phyloP scores from a whole-genome alignment of 1,140 invertebrate species.

The fruit fly (Drosophila melanogaster) region Release_6_plus_ISO1_MT NC_004354.4:4626501-4627000 shows the following conservation, averaged over 20 bases:
- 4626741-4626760: slow-evolving; percentile 57
- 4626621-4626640: slow-evolving; percentile 67
- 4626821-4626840: slow-evolving; percentile 44
- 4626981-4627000: slow-evolving; percentile 6
- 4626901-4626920: slow-evolving; percentile 43
- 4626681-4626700: slow-evolving; percentile 24
- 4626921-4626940: slow-evolving; percentile 39
- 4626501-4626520: slow-evolving; percentile 44
- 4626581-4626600: slow-evolving; percentile 57
- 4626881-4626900: slow-evolving; percentile 82
- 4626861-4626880: slow-evolving; percentile 76
- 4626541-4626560: slow-evolving; percentile 15
- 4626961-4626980: slow-evolving; percentile 12
- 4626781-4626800: slow-evolving; percentile 11
- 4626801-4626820: slow-evolving; percentile 5
- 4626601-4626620: slow-evolving; percentile 73
- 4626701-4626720: slow-evolving; percentile 33
- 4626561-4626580: slow-evolving; percentile 14
- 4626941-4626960: slow-evolving; percentile 31
- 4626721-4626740: slow-evolving; percentile 35
- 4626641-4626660: slow-evolving; percentile 19
- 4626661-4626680: slow-evolving; percentile 23
- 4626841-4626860: slow-evolving; percentile 38
- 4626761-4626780: slow-evolving; percentile 37
- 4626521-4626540: slow-evolving; percentile 31